Percentiles rank a stretch among this genome's conserved stretches.
Evolutionary conservation across 2,888 invertebrate species (phyloP).

Genomic region (Troides oblongomaculatus): DNA sequence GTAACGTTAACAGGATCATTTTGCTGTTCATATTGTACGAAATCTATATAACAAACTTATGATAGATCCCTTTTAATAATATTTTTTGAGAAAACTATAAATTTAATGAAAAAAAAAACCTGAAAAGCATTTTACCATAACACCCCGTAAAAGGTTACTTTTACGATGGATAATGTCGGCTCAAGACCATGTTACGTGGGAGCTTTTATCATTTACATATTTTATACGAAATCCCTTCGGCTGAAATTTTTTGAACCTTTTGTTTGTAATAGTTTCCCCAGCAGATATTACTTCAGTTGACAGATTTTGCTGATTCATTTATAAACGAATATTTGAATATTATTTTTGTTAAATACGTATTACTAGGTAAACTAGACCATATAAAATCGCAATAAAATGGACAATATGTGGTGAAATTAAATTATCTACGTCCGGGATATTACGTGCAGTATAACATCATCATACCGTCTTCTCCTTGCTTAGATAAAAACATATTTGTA

Average conservation of each 20-base stretch:
- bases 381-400: too few species aligned
- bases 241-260: slow-evolving; percentile 11
- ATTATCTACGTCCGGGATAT: too few species aligned
- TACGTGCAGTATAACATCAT: too few species aligned
- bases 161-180: slow-evolving; percentile 20
- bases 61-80: neutral
- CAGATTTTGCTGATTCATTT: neutral
- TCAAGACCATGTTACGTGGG: slow-evolving; percentile 14
- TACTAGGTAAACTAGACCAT: neutral
- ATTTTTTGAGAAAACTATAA: neutral
- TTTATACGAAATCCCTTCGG: slow-evolving; percentile 22
- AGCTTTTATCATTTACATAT: slow-evolving; percentile 28
- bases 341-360: neutral
- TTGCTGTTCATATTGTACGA: too few species aligned
- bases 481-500: too few species aligned
- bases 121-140: neutral
- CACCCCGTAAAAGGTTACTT: slow-evolving; percentile 11
- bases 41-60: neutral
- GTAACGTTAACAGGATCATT: too few species aligned
- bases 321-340: neutral
- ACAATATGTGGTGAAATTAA: too few species aligned
- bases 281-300: neutral
- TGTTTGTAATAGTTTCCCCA: neutral
- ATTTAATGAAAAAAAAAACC: neutral
- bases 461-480: too few species aligned